phyloP scores from a whole-genome alignment of 2,113 vertebrate genomes.

The Cyanoliseus patagonus region DNA sequence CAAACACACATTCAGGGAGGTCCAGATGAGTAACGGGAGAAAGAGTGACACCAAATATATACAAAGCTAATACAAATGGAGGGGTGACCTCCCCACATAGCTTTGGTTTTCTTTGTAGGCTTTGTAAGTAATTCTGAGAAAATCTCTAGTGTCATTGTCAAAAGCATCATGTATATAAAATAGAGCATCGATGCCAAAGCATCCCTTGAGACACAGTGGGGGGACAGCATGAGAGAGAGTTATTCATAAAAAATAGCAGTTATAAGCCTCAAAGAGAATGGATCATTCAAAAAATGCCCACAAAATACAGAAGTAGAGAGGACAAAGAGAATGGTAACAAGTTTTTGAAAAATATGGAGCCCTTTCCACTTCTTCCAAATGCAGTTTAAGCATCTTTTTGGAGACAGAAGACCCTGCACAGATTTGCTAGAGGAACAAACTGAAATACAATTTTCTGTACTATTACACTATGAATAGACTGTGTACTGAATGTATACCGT shows the following conservation, averaged over 20 bases:
- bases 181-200: neutral
- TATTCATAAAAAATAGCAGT: neutral
- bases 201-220: neutral
- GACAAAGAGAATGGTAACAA: neutral
- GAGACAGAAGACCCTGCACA: neutral
- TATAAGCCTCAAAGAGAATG: neutral
- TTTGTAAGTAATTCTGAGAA: neutral
- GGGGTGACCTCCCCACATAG: accelerated
- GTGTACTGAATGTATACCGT: neutral
- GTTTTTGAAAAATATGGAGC: neutral
- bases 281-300: neutral
- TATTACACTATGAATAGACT: neutral
- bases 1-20: accelerated
- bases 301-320: neutral
- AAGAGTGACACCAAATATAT: neutral
- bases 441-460: neutral
- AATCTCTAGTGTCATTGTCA: neutral
- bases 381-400: neutral
- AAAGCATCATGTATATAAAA: neutral
- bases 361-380: neutral
- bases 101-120: neutral
- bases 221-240: neutral
- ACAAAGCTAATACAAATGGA: neutral
- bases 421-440: neutral
- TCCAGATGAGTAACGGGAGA: neutral